Conservation (phyloP, 1,140 invertebrate species). For the Ladona fulva region DNA sequence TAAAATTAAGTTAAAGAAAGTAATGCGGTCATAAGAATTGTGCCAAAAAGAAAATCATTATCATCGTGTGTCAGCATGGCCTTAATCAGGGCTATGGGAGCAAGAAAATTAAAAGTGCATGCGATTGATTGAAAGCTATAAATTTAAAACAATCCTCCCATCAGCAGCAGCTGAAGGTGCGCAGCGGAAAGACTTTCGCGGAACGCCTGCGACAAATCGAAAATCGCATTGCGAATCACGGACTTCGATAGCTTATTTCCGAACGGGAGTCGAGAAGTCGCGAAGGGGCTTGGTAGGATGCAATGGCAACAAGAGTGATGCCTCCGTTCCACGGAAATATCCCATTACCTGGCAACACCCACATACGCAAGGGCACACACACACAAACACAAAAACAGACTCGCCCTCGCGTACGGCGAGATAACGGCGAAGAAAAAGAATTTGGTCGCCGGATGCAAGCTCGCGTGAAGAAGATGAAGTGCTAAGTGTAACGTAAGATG, state of each 20-base stretch:
- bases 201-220: too few species aligned
- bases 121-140: too few species aligned
- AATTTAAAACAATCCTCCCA: too few species aligned
- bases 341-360: not conserved
- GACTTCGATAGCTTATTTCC: not conserved
- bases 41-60: too few species aligned
- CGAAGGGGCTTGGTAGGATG: not conserved
- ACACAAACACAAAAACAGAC: not conserved
- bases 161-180: too few species aligned
- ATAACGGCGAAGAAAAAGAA: not conserved
- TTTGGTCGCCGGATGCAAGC: not conserved
- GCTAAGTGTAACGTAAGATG: constrained; percentile 1
- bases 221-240: too few species aligned
- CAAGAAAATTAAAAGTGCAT: too few species aligned
- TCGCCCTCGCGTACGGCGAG: not conserved
- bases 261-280: not conserved
- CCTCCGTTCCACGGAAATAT: not conserved
- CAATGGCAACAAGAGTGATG: not conserved
- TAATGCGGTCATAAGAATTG: too few species aligned
- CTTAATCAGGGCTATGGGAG: too few species aligned
- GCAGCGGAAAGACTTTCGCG: too few species aligned
- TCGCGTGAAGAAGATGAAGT: not conserved
- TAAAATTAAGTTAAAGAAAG: too few species aligned
- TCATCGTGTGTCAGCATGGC: too few species aligned
- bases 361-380: not conserved